These are phyloP conservation scores for Catalaphyllia jardinei DNA, from an alignment of 64 coral and sea anemone species.

Conservation along the genomic window DNA sequence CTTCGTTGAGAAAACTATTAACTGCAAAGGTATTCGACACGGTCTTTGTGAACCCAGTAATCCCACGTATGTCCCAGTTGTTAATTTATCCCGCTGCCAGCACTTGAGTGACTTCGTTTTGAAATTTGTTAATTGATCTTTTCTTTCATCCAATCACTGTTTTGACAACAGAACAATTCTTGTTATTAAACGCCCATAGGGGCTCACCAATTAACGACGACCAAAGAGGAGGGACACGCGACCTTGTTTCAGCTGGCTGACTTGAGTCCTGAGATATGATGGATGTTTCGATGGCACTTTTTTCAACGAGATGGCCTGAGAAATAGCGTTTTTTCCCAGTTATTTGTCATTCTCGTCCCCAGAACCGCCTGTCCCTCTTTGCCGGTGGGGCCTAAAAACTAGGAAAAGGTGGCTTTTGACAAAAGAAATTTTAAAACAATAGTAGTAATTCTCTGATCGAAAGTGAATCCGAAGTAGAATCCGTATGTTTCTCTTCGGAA, in stretches of 20 bases:
- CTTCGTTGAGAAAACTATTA: background rate
- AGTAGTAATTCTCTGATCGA: no score
- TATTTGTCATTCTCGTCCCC: no score
- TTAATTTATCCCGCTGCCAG: background rate
- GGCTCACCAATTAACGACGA: background rate
- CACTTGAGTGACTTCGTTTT: slow-evolving; percentile 1
- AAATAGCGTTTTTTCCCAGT: no score
- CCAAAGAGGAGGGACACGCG: background rate
- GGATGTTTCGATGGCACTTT: background rate
- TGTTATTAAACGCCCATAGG: background rate
- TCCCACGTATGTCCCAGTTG: background rate
- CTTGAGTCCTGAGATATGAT: background rate
- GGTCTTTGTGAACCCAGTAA: background rate
- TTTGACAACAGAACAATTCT: slow-evolving; percentile 27
- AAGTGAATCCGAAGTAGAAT: no score
- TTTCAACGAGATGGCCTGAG: no score
- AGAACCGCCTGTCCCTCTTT: no score
- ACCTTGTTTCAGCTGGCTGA: background rate
- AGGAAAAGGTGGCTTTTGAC: no score
- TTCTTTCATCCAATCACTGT: slow-evolving; percentile 26
- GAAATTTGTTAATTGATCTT: slow-evolving; percentile 38
- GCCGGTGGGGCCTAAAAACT: no score
- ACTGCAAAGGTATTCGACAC: background rate
- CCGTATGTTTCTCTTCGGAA: no score
- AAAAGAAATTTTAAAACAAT: no score